phyloP scores from a whole-genome alignment of 1,140 invertebrate genomes.

The Drosophila arawakana region DNA sequence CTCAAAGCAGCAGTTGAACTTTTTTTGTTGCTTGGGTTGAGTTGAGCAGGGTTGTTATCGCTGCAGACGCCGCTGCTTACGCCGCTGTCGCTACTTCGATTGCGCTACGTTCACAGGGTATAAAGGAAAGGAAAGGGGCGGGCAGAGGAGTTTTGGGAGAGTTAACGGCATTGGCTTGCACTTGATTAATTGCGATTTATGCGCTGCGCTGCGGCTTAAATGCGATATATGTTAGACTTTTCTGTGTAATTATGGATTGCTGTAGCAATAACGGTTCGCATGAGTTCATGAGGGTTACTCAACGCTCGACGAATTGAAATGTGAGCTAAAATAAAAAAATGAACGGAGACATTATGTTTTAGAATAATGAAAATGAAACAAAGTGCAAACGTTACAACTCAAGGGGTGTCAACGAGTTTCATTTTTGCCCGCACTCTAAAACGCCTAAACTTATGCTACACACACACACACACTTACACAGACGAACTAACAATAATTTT shows the following conservation, averaged over 20 bases:
- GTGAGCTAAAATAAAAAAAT: conserved; percentile 30
- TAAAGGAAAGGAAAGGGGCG: neutral
- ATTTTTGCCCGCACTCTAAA: conserved; percentile 34
- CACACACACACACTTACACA: conserved; percentile 3
- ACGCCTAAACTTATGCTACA: conserved; percentile 53
- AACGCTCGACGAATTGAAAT: conserved; percentile 49
- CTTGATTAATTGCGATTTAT: conserved; percentile 83
- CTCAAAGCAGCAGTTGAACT: conserved; percentile 70
- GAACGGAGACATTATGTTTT: conserved; percentile 40
- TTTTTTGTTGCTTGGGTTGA: conserved; percentile 51
- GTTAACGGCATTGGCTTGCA: conserved; percentile 76
- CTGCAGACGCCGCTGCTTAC: neutral
- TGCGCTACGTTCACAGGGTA: conserved; percentile 28
- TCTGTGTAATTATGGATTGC: conserved; percentile 66
- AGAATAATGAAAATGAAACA: conserved; percentile 41
- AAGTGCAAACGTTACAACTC: conserved; percentile 26
- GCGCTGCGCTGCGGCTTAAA: conserved; percentile 68
- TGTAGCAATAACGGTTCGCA: conserved; percentile 39
- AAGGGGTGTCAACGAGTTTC: conserved; percentile 28
- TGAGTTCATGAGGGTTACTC: conserved; percentile 57
- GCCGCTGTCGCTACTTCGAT: conserved; percentile 17
- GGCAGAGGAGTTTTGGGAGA: conserved; percentile 26
- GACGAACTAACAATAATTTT: neutral
- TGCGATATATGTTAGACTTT: conserved; percentile 64
- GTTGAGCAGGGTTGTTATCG: conserved; percentile 40